Percentiles rank a stretch among this genome's conserved stretches.
These are phyloP conservation scores for Pelagia noctiluca DNA, from an alignment of 30 jellyfish, hydroid and myxozoan genomes.

Conservation along the genomic window DNA sequence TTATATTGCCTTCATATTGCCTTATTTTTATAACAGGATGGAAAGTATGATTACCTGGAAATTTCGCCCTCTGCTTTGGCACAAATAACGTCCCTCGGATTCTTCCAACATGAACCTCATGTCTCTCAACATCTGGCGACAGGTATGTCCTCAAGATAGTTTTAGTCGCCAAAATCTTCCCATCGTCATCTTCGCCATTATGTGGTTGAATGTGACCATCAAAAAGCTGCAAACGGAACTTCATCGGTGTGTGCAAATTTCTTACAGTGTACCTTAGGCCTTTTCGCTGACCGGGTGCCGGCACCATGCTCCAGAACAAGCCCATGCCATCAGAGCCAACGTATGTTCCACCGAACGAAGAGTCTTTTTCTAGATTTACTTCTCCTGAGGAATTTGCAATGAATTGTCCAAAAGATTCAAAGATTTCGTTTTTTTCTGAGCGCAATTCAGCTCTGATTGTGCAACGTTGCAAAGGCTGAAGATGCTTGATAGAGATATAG, in stretches of 20 bases:
- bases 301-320: constrained; percentile 71
- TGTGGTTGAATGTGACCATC: constrained; percentile 49
- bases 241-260: constrained; percentile 35
- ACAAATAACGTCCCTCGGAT: constrained; percentile 70
- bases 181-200: neutral
- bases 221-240: constrained; percentile 21
- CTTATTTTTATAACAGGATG: neutral
- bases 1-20: neutral
- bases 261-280: constrained; percentile 29
- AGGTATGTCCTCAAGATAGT: constrained; percentile 55
- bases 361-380: constrained; percentile 23
- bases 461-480: constrained; percentile 35
- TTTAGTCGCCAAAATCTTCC: constrained; percentile 28
- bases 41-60: constrained; percentile 60
- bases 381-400: constrained; percentile 40
- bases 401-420: constrained; percentile 62
- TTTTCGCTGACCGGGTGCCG: constrained; percentile 59
- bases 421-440: neutral
- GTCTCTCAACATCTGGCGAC: constrained; percentile 49
- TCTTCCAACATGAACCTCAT: constrained; percentile 48
- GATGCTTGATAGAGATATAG: neutral
- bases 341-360: constrained; percentile 66
- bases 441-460: constrained; percentile 55
- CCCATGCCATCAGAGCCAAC: constrained; percentile 70
- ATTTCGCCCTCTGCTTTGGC: constrained; percentile 66